A percentile compares a stretch with the other conserved stretches of the same genome.
Conservation (phyloP, 2,113 vertebrate genomes). For the Myocastor coypus region DNA sequence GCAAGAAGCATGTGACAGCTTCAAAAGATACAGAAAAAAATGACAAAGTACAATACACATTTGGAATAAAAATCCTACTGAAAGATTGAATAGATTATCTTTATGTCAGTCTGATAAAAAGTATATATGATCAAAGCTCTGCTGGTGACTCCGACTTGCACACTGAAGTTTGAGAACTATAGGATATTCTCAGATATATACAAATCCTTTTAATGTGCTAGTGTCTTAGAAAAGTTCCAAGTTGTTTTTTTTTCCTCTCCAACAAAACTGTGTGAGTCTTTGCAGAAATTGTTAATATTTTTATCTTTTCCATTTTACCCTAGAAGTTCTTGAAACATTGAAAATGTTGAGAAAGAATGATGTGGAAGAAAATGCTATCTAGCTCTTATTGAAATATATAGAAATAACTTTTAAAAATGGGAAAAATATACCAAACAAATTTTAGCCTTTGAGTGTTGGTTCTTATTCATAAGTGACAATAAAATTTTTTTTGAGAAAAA, state of each 20-base stretch:
- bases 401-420: constrained; percentile 43
- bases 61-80: no score
- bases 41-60: no score
- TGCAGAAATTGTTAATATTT: constrained; percentile 15
- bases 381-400: neutral
- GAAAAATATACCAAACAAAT: constrained; percentile 41
- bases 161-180: neutral
- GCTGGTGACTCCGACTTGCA: no score
- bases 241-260: neutral
- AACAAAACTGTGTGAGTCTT: constrained; percentile 9
- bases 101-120: no score
- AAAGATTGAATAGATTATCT: no score
- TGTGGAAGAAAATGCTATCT: neutral
- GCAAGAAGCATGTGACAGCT: no score
- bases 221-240: neutral
- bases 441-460: constrained; percentile 45
- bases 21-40: no score
- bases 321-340: constrained; percentile 1
- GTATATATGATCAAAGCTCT: neutral
- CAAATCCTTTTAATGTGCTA: neutral
- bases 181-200: neutral
- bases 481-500: no score
- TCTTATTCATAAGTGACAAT: constrained; percentile 38
- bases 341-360: constrained; percentile 35
- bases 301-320: neutral